These are phyloP conservation scores for Mercenaria mercenaria DNA, from an alignment of 1,140 invertebrate species.

Conservation along the genomic window DNA sequence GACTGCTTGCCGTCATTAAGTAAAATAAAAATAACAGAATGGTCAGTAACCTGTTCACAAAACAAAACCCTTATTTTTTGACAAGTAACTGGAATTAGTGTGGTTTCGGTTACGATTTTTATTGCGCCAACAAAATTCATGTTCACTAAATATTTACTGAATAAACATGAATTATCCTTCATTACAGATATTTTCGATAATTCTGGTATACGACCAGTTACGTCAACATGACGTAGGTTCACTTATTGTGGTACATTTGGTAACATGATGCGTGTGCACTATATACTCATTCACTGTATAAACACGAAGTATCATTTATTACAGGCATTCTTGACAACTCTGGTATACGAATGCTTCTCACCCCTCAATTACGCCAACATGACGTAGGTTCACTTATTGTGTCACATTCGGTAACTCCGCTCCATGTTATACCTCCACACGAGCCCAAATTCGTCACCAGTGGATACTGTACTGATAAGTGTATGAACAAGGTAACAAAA, in stretches of 20 bases:
- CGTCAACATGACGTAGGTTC: background rate
- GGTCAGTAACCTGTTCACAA: too few relatives aligned
- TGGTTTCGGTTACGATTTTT: too few relatives aligned
- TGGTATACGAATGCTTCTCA: slow-evolving; percentile 1
- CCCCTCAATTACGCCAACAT: background rate
- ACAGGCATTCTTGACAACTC: background rate
- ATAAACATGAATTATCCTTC: too few relatives aligned
- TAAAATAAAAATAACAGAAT: too few relatives aligned
- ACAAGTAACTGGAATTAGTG: too few relatives aligned
- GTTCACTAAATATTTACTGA: too few relatives aligned
- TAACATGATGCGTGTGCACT: too few relatives aligned
- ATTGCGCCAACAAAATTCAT: too few relatives aligned
- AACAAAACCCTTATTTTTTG: too few relatives aligned
- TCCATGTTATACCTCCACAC: background rate
- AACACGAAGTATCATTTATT: too few relatives aligned
- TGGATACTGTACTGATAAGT: background rate
- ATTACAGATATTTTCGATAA: background rate
- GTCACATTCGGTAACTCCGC: background rate
- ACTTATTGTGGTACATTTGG: background rate
- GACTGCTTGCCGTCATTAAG: too few relatives aligned
- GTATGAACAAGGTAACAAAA: background rate
- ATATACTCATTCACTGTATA: too few relatives aligned
- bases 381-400: background rate
- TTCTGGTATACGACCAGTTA: background rate
- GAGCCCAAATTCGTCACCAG: background rate